Percentiles rank a stretch among this genome's conserved stretches.
Evolutionary conservation across 1,140 invertebrate species (phyloP).

Genomic region (Micrasema longulum): DNA sequence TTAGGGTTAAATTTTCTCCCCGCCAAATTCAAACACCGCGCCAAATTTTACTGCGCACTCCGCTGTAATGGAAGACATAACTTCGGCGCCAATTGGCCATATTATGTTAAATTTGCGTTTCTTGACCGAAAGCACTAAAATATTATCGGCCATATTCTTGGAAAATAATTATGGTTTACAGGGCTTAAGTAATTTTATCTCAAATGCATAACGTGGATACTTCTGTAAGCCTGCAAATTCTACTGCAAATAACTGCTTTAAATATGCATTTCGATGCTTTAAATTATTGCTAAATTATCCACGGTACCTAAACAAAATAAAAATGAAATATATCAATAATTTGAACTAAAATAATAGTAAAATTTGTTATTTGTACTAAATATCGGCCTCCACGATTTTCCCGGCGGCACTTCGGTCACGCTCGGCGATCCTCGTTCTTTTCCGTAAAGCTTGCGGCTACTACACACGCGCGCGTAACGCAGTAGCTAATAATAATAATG

Average conservation of each 20-base stretch:
- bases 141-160: constrained; percentile 16
- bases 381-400: too few species aligned
- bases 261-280: too few species aligned
- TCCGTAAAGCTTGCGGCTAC: constrained; percentile 21
- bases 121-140: constrained; percentile 29
- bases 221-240: too few species aligned
- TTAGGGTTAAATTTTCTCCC: constrained; percentile 19
- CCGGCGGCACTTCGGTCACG: too few species aligned
- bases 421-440: not conserved
- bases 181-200: not conserved
- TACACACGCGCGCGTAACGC: constrained; percentile 45
- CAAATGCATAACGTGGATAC: too few species aligned
- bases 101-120: constrained; percentile 17
- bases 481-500: constrained; percentile 18
- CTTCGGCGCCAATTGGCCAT: constrained; percentile 31
- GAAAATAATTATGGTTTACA: constrained; percentile 19
- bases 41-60: constrained; percentile 26
- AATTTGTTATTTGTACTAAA: too few species aligned
- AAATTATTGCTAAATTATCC: too few species aligned
- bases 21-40: constrained; percentile 39
- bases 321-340: too few species aligned
- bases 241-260: too few species aligned
- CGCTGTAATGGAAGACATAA: constrained; percentile 32
- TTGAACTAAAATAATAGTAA: too few species aligned
- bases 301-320: too few species aligned